Evolutionary conservation across 1,140 invertebrate species (phyloP).

Genomic region (Leucophenga varia): DNA sequence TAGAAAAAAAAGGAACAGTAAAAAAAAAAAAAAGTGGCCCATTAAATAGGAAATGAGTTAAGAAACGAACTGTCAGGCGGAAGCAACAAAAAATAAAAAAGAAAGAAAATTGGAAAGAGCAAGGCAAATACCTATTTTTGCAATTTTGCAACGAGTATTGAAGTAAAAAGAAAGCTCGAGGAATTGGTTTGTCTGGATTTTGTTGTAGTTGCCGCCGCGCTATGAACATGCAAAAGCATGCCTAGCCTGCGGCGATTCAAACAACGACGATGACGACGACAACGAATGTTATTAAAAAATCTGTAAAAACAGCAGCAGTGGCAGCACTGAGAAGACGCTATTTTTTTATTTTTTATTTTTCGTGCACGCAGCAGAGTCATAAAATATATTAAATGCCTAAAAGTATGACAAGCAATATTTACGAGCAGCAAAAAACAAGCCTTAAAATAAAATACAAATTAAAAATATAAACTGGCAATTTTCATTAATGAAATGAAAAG

Average conservation of each 20-base stretch:
- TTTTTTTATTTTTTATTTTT: too few relatives aligned
- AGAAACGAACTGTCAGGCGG: background rate
- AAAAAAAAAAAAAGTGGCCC: too few relatives aligned
- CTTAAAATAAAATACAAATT: constrained; percentile 8
- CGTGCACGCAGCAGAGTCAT: constrained; percentile 24
- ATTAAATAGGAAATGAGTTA: constrained; percentile 1
- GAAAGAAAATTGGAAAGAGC: constrained; percentile 11
- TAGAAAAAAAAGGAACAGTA: too few relatives aligned
- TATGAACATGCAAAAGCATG: constrained; percentile 10
- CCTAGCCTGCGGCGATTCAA: constrained; percentile 39
- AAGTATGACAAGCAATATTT: constrained; percentile 37
- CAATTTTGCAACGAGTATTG: constrained; percentile 11
- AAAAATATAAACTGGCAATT: constrained; percentile 26
- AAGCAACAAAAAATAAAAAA: constrained; percentile 1
- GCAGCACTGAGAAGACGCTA: too few relatives aligned
- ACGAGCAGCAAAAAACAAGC: background rate
- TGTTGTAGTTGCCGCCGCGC: too few relatives aligned
- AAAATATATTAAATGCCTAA: constrained; percentile 54
- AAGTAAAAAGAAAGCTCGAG: too few relatives aligned
- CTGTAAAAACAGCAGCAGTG: background rate
- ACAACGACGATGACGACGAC: too few relatives aligned
- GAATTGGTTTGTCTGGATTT: too few relatives aligned
- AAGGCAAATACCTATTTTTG: constrained; percentile 45
- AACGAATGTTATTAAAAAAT: constrained; percentile 43
- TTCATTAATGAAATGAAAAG: background rate